Evolutionary conservation across 1,140 invertebrate species (phyloP), one percentile per base, ranked within the genome.

Genomic region (Stegodyphus mimosarum): DNA sequence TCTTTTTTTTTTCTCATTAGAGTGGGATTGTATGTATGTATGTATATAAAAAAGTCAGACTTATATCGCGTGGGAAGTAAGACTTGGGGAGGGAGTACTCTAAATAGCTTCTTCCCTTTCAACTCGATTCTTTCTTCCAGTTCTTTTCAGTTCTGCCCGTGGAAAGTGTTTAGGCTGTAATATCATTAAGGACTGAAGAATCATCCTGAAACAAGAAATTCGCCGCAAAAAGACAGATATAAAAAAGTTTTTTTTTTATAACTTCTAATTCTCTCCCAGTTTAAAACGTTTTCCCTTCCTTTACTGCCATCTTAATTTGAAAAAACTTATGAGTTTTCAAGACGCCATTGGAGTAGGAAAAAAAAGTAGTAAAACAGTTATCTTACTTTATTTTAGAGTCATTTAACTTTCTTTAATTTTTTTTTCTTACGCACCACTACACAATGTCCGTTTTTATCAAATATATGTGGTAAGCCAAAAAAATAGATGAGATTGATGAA

Each of bases 331-430:
- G 71, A 83, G 80, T 52, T 73, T 81, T 74, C 70, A 83, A 73
- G 80, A 83, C 74, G 71, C 70, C 71, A 83, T 73, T 74, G 80
- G 63, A 74, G 60, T 48, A 69, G 15, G 66, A 11, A 13, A 52
- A 49, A 66, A 73, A 51, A 17, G 48, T 60, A 67, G 74, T 84
- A 84, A 84, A 84, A 84, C 73, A 84, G 81, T 84, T 84, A 76
- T 84, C 81, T 84, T 84, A 84, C 81, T 84, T 75, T 74, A 84
- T 84, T 84, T 84, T 75, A 84, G 71, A 83, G 81, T 76, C 81
- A 76, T 84, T 84, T 84, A 84, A 84, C 73, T 84, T 84, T 75
- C 33, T 33, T 33, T 33, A 33, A 33, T 33, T 84, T 75, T 79
- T 70, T 79, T 79, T 33, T 73, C 70, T 73, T 70, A 67, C 9